Conservation (phyloP, 1,140 invertebrate genomes). For the Trichomalopsis sarcophagae region DNA sequence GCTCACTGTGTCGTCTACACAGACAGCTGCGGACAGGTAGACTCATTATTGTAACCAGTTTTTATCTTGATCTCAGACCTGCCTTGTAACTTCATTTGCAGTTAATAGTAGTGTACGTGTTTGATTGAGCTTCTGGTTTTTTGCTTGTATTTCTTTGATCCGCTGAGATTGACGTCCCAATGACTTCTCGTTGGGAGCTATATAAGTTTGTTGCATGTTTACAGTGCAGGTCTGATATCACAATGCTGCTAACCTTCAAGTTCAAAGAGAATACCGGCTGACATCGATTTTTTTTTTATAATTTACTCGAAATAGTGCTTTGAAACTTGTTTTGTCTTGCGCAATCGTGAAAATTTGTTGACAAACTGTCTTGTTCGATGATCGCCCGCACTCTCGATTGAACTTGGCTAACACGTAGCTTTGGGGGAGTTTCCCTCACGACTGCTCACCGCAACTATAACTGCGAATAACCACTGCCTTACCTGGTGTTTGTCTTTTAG, state of each 20-base stretch:
- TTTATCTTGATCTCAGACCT: constrained; percentile 73
- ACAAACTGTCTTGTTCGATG: not conserved
- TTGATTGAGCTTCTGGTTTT: constrained; percentile 31
- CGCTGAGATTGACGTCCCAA: constrained; percentile 13
- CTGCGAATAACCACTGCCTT: constrained; percentile 76
- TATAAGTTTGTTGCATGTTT: constrained; percentile 34
- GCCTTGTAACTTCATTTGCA: constrained; percentile 58
- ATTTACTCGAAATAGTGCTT: not conserved
- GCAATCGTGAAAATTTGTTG: not conserved
- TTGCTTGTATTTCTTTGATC: constrained; percentile 2
- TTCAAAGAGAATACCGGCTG: constrained; percentile 60
- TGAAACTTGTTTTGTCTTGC: not conserved
- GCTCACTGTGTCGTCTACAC: constrained; percentile 95
- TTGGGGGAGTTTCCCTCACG: constrained; percentile 73
- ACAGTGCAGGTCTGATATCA: constrained; percentile 69
- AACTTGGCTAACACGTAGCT: constrained; percentile 75
- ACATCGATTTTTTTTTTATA: not conserved
- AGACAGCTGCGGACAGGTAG: constrained; percentile 96
- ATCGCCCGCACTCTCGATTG: constrained; percentile 59
- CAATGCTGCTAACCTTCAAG: constrained; percentile 75
- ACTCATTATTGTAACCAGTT: constrained; percentile 78
- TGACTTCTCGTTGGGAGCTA: constrained; percentile 29
- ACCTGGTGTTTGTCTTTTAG: constrained; percentile 75
- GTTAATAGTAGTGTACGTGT: not conserved
- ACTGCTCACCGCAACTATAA: constrained; percentile 77